phyloP scores from a whole-genome alignment of 2,888 invertebrate genomes.

The Sminthurinus aureus region DNA sequence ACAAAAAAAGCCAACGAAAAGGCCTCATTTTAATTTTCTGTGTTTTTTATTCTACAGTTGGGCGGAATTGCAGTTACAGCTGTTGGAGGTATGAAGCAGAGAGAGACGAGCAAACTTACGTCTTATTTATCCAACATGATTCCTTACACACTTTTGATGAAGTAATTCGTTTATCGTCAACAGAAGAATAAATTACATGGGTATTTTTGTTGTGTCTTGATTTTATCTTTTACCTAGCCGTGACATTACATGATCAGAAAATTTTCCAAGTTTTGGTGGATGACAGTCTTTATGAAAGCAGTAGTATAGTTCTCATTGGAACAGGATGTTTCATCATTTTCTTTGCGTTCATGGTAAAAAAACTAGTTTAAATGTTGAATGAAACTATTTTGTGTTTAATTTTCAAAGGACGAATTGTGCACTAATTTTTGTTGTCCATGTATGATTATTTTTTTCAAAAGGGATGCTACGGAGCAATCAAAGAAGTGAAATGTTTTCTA shows the following conservation, averaged over 20 bases:
- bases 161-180: not conserved
- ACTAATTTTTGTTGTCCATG: too few species aligned
- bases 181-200: not conserved
- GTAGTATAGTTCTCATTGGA: slow-evolving; percentile 82
- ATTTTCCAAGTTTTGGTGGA: slow-evolving; percentile 85
- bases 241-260: slow-evolving; percentile 84
- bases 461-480: slow-evolving; percentile 92
- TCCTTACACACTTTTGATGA: too few species aligned
- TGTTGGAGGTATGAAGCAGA: slow-evolving; percentile 72
- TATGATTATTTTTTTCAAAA: too few species aligned
- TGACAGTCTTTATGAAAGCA: slow-evolving; percentile 85
- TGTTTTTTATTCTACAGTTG: slow-evolving; percentile 67
- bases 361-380: too few species aligned
- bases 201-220: not conserved
- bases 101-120: too few species aligned
- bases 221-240: slow-evolving; percentile 61
- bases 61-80: slow-evolving; percentile 80
- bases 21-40: not conserved
- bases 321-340: slow-evolving; percentile 83
- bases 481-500: slow-evolving; percentile 92
- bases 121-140: too few species aligned
- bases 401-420: too few species aligned
- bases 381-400: too few species aligned
- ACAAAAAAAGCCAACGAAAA: not conserved
- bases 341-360: slow-evolving; percentile 74